These are phyloP conservation scores for Drosophila bunnanda DNA, from an alignment of 2,888 invertebrate genomes.

Conservation along the genomic window DNA sequence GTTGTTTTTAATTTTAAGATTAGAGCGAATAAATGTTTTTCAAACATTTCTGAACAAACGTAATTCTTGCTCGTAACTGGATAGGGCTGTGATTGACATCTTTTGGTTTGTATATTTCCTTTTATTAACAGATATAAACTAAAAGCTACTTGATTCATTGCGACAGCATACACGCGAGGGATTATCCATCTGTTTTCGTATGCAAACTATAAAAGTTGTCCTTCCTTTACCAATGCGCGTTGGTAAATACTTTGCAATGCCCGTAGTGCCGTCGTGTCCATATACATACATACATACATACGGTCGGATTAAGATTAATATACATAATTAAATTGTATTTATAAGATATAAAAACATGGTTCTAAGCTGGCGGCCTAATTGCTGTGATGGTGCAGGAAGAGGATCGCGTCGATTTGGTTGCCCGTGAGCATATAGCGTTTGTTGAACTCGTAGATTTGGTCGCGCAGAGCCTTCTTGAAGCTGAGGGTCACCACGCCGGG, in stretches of 20 bases:
- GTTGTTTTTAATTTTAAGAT: background rate
- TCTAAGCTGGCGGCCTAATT: conserved; percentile 18
- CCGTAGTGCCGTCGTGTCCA: conserved; percentile 27
- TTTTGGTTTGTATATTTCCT: conserved; percentile 1
- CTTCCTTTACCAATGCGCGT: background rate
- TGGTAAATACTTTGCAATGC: conserved; percentile 12
- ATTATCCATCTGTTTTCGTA: background rate
- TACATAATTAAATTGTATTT: conserved; percentile 25
- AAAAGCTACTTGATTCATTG: conserved; percentile 26
- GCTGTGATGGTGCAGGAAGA: conserved; percentile 78
- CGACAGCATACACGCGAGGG: conserved; percentile 1
- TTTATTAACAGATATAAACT: conserved; percentile 26
- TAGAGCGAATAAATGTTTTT: background rate
- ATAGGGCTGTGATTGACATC: background rate
- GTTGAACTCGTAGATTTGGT: conserved; percentile 80
- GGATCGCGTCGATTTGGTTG: conserved; percentile 79
- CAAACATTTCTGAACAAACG: background rate
- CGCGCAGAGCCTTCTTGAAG: conserved; percentile 77
- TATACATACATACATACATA: conserved; percentile 24
- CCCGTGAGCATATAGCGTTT: conserved; percentile 82
- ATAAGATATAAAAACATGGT: conserved; percentile 22
- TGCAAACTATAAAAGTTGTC: background rate
- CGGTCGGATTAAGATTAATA: conserved; percentile 16
- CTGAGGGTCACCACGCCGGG: conserved; percentile 82
- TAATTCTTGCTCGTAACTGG: too few species aligned